Conservation (phyloP, 1,140 invertebrate genomes). For the Rhopalosiphum maidis region DNA sequence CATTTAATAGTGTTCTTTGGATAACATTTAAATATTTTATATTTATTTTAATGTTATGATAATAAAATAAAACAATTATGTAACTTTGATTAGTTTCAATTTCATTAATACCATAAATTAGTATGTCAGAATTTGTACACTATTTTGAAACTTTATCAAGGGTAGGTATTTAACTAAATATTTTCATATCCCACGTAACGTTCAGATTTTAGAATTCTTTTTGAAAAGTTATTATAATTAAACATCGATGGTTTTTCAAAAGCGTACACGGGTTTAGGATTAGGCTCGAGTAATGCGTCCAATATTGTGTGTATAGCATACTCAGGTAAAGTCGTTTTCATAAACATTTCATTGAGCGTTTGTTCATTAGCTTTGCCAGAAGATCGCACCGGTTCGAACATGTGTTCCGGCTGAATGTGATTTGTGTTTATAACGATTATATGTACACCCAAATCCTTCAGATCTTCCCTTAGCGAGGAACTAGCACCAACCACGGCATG, state of each 20-base stretch:
- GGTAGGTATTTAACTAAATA: neutral
- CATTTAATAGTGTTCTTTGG: constrained; percentile 10
- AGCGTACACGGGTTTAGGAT: constrained; percentile 15
- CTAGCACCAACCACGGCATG: constrained; percentile 49
- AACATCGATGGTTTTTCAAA: constrained; percentile 34
- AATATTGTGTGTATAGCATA: constrained; percentile 14
- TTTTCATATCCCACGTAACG: neutral
- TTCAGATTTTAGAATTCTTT: neutral
- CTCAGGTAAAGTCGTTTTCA: neutral
- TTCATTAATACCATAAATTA: neutral
- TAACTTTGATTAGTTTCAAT: neutral
- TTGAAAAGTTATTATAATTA: neutral
- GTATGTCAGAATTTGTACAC: neutral
- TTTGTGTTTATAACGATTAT: constrained; percentile 24
- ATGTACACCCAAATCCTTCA: constrained; percentile 20
- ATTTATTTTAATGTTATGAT: neutral
- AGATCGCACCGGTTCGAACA: constrained; percentile 13
- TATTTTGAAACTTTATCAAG: neutral
- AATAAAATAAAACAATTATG: neutral
- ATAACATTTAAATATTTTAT: neutral
- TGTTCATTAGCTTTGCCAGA: neutral
- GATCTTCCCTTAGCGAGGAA: neutral
- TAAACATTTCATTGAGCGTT: neutral
- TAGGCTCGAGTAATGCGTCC: constrained; percentile 26
- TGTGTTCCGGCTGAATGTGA: constrained; percentile 1